These are phyloP conservation scores for Oryzias woworae DNA, from an alignment of 2,113 vertebrate genomes.

Conservation along the genomic window DNA sequence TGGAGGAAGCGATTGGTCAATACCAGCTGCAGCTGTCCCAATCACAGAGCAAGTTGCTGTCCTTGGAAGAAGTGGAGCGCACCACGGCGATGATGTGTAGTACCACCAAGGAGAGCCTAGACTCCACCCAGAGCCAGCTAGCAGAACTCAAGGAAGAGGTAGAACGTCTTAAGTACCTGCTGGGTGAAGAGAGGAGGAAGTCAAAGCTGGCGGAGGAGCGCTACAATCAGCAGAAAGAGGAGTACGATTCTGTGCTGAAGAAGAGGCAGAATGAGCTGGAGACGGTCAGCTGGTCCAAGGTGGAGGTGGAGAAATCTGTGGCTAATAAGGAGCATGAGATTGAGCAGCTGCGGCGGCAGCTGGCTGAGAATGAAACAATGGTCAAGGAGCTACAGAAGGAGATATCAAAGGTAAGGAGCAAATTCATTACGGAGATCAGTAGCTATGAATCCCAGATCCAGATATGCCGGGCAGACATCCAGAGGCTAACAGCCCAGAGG, in stretches of 20 bases:
- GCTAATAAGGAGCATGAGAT: slow-evolving; percentile 88
- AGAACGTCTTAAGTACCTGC: slow-evolving; percentile 79
- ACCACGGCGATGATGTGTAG: slow-evolving; percentile 82
- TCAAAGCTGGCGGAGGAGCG: slow-evolving; percentile 87
- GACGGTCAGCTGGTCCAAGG: slow-evolving; percentile 85
- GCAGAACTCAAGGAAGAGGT: slow-evolving; percentile 85
- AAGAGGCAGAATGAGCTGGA: slow-evolving; percentile 89
- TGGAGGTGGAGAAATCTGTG: slow-evolving; percentile 89
- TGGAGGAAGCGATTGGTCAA: slow-evolving; percentile 84
- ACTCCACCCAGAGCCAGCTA: slow-evolving; percentile 83
- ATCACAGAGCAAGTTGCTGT: slow-evolving; percentile 84
- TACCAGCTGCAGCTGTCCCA: slow-evolving; percentile 82
- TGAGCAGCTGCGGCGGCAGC: slow-evolving; percentile 83
- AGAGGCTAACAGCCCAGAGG: slow-evolving; percentile 83
- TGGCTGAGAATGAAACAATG: slow-evolving; percentile 83
- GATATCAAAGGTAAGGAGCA: slow-evolving; percentile 93
- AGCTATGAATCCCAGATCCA: slow-evolving; percentile 93
- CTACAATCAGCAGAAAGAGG: slow-evolving; percentile 85
- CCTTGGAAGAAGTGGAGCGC: slow-evolving; percentile 87
- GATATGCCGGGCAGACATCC: slow-evolving; percentile 85
- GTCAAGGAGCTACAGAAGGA: slow-evolving; percentile 87
- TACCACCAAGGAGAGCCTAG: slow-evolving; percentile 84
- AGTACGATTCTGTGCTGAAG: slow-evolving; percentile 85
- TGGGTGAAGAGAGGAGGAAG: slow-evolving; percentile 89
- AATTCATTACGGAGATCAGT: slow-evolving; percentile 86